A percentile compares a stretch with the other conserved stretches of the same genome.
These are phyloP conservation scores for Ceyx erithaca DNA, from an alignment of 2,797 vertebrate species.

Conservation along the genomic window DNA sequence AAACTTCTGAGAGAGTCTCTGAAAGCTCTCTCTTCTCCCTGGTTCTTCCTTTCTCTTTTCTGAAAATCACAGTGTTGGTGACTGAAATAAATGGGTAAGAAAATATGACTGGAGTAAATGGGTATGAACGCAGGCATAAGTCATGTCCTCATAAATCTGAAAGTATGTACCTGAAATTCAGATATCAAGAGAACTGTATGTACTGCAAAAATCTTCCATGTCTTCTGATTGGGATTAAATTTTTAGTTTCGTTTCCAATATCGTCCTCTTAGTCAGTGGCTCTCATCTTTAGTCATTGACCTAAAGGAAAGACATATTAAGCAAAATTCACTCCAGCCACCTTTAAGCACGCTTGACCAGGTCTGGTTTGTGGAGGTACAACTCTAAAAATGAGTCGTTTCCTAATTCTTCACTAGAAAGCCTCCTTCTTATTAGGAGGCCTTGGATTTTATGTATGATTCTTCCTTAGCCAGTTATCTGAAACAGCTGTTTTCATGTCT, in stretches of 20 bases:
- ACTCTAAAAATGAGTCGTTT: not conserved
- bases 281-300: not conserved
- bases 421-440: not conserved
- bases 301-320: not conserved
- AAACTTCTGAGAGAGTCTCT: not conserved
- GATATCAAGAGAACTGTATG: not conserved
- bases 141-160: not conserved
- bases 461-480: not conserved
- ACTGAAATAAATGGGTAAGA: not conserved
- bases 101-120: not conserved
- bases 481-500: not conserved
- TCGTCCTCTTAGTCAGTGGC: not conserved
- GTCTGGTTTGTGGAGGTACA: not conserved
- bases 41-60: not conserved
- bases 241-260: not conserved
- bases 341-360: not conserved
- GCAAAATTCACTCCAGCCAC: not conserved
- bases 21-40: not conserved
- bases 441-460: not conserved
- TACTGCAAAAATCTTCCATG: not conserved
- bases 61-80: not conserved
- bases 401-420: not conserved
- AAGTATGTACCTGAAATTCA: not conserved
- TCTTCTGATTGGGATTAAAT: not conserved
- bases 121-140: not conserved